Evolutionary conservation across 2,113 vertebrate genomes (phyloP).

Genomic region (Rallus limicola): DNA sequence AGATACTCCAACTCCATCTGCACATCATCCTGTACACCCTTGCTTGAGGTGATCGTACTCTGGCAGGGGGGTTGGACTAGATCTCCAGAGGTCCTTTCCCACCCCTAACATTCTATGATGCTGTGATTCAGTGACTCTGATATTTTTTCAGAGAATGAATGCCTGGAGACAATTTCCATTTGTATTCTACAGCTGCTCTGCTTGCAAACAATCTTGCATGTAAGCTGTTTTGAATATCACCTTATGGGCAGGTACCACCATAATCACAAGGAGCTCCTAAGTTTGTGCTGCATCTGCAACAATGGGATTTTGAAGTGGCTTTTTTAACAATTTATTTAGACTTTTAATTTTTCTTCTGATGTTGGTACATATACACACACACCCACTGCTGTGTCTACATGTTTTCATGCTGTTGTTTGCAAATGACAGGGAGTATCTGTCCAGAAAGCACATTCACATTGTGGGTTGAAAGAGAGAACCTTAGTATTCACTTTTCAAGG

Average conservation of each 20-base stretch:
- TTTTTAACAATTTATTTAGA: not conserved
- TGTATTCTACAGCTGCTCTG: not conserved
- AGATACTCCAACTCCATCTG: too few relatives aligned
- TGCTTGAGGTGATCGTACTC: too few relatives aligned
- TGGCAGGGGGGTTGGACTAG: too few relatives aligned
- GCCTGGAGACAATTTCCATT: not conserved
- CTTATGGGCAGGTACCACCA: not conserved
- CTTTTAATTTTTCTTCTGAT: not conserved
- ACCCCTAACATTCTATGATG: too few relatives aligned
- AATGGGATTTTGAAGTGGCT: not conserved
- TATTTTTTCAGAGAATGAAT: not conserved
- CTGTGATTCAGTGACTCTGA: not conserved
- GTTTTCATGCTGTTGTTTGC: not conserved
- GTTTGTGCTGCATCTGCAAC: not conserved
- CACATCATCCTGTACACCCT: too few relatives aligned
- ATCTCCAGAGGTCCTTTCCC: too few relatives aligned
- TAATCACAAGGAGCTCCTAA: not conserved
- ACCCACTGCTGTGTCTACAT: not conserved
- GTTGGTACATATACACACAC: not conserved
- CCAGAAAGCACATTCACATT: not conserved
- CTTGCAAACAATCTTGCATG: not conserved
- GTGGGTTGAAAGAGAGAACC: not conserved
- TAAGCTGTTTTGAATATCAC: not conserved
- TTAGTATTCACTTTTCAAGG: not conserved
- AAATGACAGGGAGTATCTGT: not conserved